Base-by-base conservation (phyloP, 2,113 vertebrate genomes). In the Taxidea taxus region DNA sequence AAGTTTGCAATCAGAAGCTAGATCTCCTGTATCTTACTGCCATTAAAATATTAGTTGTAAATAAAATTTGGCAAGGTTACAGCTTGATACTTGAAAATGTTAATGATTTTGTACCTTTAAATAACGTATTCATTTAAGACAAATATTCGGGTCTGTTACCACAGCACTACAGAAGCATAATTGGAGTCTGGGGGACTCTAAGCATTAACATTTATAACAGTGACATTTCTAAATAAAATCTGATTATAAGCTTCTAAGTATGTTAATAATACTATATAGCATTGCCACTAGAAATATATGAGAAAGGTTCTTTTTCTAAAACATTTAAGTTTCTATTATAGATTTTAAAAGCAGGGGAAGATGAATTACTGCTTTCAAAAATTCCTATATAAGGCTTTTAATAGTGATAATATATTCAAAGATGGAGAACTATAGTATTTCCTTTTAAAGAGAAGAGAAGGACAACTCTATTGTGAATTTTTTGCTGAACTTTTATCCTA, bases 91-190 rank as follows among this genome's bases (percentile, higher is more conserved):
- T 93, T 94, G 80, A 66, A 91, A 91, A 82, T 81, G 31, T 75
- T 81, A 75, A 89, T 47, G 21, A 62, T 77, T 85, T 44, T 84
- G 93, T 92, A 81, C 29, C 77, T 91, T 90, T 81, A 64, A 97
- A 89, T 58, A 83, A n/a, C 11, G 94, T 82, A 15, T 14, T 95
- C 18, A 82, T 12, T 94, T 70, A 80, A 87, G 74, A 58, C 31
- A 72, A 9, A 82, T 72, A 60, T 31, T 83, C 39, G 14, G 4
- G 25, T 92, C 34, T 88, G 51, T 85, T 64, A 74, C 21, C 25
- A 51, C 12, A 42, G 44, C 18, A 7, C 44, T 39, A 1, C 9
- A 70, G 70, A 93, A 62, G 34, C 68, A 60, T 91, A 84, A 88
- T n/a, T 81, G 47, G 70, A 54, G 29, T 85, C 37, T 66, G 64